A percentile compares a stretch with the other conserved stretches of the same genome.
phyloP scores from a whole-genome alignment of 2,888 invertebrate species.

The Ectemnius lituratus region DNA sequence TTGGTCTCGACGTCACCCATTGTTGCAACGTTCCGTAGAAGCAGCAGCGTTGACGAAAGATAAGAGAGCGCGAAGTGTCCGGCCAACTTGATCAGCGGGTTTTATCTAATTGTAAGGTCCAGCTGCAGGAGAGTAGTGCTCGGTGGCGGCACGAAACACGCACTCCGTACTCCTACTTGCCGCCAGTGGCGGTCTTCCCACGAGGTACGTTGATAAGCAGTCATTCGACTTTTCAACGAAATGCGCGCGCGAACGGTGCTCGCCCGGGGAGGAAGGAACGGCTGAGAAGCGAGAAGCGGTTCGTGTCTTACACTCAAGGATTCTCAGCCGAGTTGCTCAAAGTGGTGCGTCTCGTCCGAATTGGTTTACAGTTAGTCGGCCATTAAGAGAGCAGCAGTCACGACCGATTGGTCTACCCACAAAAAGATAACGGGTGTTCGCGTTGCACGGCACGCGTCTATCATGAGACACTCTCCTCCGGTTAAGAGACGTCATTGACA shows the following conservation, averaged over 20 bases:
- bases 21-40: no score
- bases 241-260: no score
- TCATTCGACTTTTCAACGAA: no score
- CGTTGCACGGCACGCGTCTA: background rate
- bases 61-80: no score
- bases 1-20: background rate
- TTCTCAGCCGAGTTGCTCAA: background rate
- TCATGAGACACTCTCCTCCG: background rate
- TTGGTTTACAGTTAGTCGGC: constrained; percentile 9
- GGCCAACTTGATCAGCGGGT: no score
- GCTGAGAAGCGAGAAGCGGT: background rate
- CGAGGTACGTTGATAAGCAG: no score
- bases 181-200: background rate
- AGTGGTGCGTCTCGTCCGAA: background rate
- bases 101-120: background rate
- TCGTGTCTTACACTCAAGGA: background rate
- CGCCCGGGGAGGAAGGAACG: no score
- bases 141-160: background rate
- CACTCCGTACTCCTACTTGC: background rate
- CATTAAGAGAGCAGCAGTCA: background rate
- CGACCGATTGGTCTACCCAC: background rate
- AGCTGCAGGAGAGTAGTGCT: background rate
- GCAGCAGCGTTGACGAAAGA: no score
- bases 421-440: constrained; percentile 10
- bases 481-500: no score